These are phyloP conservation scores for Tenodera sinensis DNA, from an alignment of 2,888 invertebrate species.

Conservation along the genomic window DNA sequence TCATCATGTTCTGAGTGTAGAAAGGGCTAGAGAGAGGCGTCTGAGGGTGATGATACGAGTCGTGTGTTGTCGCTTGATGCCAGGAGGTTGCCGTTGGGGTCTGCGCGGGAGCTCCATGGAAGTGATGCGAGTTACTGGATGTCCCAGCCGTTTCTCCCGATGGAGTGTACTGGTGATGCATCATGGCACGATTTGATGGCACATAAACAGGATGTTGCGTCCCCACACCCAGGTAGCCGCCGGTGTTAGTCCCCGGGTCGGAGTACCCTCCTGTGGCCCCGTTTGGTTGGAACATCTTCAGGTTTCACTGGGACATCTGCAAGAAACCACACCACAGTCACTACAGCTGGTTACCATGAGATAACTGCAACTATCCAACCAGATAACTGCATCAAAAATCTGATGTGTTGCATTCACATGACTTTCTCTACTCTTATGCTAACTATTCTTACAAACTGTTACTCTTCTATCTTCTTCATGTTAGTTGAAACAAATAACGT, in stretches of 20 bases:
- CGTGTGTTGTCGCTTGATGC: neutral
- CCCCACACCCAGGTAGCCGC: slow-evolving; percentile 17
- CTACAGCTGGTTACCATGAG: too few relatives aligned
- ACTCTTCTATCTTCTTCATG: too few relatives aligned
- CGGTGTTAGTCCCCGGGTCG: slow-evolving; percentile 15
- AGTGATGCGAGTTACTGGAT: slow-evolving; percentile 43
- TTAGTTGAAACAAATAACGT: too few relatives aligned
- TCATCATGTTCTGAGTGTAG: slow-evolving; percentile 77
- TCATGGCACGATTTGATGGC: slow-evolving; percentile 57
- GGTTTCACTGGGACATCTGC: neutral
- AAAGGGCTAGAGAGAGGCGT: slow-evolving; percentile 51
- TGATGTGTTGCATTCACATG: too few relatives aligned
- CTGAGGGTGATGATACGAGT: neutral
- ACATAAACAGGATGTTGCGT: slow-evolving; percentile 58
- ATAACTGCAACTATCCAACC: too few relatives aligned
- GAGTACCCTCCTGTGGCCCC: slow-evolving; percentile 1
- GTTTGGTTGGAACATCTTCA: slow-evolving; percentile 19
- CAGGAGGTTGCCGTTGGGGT: neutral
- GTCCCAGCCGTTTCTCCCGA: slow-evolving; percentile 32
- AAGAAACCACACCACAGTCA: neutral
- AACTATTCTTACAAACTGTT: too few relatives aligned
- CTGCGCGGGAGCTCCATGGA: neutral
- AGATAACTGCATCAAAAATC: too few relatives aligned
- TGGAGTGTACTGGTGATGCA: slow-evolving; percentile 41
- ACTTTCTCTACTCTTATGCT: too few relatives aligned